These are phyloP conservation scores for Dolichallabes microphthalmus DNA, from an alignment of 2,113 vertebrate genomes.

Conservation along the genomic window DNA sequence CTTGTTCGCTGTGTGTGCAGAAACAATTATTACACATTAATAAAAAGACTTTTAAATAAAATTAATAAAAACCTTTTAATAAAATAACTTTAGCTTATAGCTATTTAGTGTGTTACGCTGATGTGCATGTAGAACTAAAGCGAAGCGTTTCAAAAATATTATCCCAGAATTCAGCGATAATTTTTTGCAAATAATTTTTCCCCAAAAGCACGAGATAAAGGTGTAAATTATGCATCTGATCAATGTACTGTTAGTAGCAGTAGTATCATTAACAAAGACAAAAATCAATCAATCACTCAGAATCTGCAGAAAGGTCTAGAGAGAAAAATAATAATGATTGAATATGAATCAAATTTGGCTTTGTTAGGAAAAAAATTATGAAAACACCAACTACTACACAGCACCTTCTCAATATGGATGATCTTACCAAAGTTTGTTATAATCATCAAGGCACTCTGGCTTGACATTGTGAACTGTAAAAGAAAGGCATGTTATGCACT, in stretches of 20 bases:
- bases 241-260: background rate
- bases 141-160: background rate
- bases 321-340: background rate
- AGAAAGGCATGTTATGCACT: slow-evolving; percentile 47
- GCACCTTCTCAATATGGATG: background rate
- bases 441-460: slow-evolving; percentile 92
- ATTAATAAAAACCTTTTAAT: too few species aligned
- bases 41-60: too few species aligned
- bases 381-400: slow-evolving; percentile 4
- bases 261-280: background rate
- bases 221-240: background rate
- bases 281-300: background rate
- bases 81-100: background rate
- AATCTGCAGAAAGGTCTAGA: background rate
- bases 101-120: background rate
- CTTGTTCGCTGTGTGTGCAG: slow-evolving; percentile 80
- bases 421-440: slow-evolving; percentile 97
- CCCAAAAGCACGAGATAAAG: background rate
- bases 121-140: background rate
- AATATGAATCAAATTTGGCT: background rate
- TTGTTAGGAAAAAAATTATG: background rate
- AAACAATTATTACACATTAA: slow-evolving; percentile 3
- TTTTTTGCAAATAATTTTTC: background rate
- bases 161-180: background rate
- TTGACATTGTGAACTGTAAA: slow-evolving; percentile 98